These are phyloP conservation scores for Ramphastos sulfuratus DNA, from an alignment of 2,113 vertebrate species.

Conservation along the genomic window DNA sequence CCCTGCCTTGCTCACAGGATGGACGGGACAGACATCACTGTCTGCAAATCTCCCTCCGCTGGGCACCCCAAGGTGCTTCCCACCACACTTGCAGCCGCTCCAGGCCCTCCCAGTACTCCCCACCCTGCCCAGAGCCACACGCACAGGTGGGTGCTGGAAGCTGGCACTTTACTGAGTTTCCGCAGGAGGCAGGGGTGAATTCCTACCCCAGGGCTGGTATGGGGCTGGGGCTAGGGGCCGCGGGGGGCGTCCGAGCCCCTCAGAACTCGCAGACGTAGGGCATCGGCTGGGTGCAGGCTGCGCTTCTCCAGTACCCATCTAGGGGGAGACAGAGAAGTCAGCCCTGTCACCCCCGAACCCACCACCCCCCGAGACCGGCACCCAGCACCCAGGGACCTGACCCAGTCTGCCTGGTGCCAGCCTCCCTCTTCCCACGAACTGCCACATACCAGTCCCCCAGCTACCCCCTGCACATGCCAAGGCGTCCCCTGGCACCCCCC, in stretches of 20 bases:
- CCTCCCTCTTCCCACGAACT: not conserved
- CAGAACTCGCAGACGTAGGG: not conserved
- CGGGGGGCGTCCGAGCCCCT: not conserved
- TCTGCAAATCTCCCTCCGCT: too few relatives aligned
- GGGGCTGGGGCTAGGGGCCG: too few relatives aligned
- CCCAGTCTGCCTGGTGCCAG: not conserved
- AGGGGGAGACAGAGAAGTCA: not conserved
- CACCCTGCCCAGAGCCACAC: not conserved
- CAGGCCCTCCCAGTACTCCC: not conserved
- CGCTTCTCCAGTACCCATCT: not conserved
- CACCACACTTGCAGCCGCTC: too few relatives aligned
- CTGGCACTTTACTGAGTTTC: not conserved
- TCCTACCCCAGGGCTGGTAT: not conserved
- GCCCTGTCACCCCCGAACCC: too few relatives aligned
- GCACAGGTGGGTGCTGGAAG: not conserved
- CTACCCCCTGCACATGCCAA: not conserved
- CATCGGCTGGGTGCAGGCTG: rapidly evolving
- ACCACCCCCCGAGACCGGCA: not conserved
- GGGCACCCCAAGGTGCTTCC: too few relatives aligned
- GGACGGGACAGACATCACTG: not conserved
- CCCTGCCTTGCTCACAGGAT: too few relatives aligned
- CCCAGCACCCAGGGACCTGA: not conserved
- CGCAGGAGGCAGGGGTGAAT: too few relatives aligned
- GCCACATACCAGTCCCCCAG: not conserved
- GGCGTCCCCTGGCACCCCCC: not conserved